phyloP scores from a whole-genome alignment of 2,888 invertebrate species.

The Muscina levida region DNA sequence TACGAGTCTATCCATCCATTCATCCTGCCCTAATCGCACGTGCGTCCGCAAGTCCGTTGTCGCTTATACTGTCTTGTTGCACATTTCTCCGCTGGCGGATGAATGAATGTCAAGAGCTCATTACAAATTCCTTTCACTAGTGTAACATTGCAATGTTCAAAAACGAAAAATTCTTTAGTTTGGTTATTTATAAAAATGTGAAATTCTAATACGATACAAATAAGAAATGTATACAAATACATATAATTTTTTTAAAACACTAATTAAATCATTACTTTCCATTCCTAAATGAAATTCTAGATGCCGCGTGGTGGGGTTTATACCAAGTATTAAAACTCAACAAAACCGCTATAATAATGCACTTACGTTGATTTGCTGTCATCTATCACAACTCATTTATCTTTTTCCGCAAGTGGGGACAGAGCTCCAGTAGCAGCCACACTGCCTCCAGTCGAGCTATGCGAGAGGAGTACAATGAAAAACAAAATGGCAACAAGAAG shows the following conservation, averaged over 20 bases:
- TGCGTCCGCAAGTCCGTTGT: not conserved
- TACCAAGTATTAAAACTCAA: not conserved
- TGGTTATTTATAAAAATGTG: no score
- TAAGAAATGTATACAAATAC: no score
- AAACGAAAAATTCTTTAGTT: no score
- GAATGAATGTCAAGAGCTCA: slow-evolving; percentile 17
- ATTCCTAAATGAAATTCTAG: not conserved
- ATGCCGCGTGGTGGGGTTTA: no score
- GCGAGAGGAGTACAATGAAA: not conserved
- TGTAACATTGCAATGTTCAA: not conserved
- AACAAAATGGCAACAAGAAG: slow-evolving; percentile 20
- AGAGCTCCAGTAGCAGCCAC: slow-evolving; percentile 36
- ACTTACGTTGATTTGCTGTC: slow-evolving; percentile 79
- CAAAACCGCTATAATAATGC: slow-evolving; percentile 73
- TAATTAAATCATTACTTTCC: slow-evolving; percentile 31
- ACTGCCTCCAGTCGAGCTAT: not conserved
- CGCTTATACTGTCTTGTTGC: slow-evolving; percentile 32
- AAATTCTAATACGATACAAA: no score
- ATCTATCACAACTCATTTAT: slow-evolving; percentile 78
- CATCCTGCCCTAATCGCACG: slow-evolving; percentile 1
- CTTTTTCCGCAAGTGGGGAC: slow-evolving; percentile 69
- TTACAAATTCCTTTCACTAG: slow-evolving; percentile 30
- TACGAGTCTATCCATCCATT: slow-evolving; percentile 20
- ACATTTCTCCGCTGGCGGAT: slow-evolving; percentile 21
- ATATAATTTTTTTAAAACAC: no score